Evolutionary conservation across 2,797 vertebrate genomes (phyloP).

Genomic region (Sparus aurata): DNA sequence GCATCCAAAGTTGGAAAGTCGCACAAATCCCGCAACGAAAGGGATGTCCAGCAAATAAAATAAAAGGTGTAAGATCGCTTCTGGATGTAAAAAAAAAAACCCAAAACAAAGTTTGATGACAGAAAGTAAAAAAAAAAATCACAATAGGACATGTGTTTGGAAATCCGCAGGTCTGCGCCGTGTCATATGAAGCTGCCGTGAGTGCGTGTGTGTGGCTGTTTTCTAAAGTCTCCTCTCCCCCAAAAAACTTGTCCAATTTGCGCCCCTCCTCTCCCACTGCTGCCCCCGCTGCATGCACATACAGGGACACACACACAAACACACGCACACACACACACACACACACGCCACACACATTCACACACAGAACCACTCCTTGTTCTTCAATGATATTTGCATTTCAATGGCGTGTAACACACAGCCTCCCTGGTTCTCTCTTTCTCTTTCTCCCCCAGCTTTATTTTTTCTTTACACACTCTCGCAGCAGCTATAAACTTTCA

Average conservation of each 20-base stretch:
- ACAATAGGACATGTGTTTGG: conserved; percentile 42
- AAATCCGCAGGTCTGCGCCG: conserved; percentile 74
- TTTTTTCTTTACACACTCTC: conserved; percentile 75
- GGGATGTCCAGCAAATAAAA: no score
- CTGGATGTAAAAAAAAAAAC: not conserved
- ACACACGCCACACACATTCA: conserved; percentile 61
- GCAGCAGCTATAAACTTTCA: conserved; percentile 77
- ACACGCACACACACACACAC: conserved; percentile 43
- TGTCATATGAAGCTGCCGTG: conserved; percentile 76
- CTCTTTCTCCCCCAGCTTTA: conserved; percentile 71
- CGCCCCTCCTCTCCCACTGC: conserved; percentile 82
- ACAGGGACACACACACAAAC: conserved; percentile 70
- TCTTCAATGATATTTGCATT: conserved; percentile 90
- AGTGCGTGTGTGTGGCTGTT: conserved; percentile 86
- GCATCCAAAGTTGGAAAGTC: conserved; percentile 50
- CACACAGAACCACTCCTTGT: conserved; percentile 89
- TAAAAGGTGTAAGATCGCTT: not conserved
- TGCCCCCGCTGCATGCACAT: conserved; percentile 79
- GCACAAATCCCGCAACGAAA: conserved; percentile 21
- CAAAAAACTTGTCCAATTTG: conserved; percentile 88
- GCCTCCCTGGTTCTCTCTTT: conserved; percentile 74
- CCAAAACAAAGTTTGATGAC: not conserved
- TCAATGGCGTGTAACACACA: conserved; percentile 89
- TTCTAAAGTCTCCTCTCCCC: conserved; percentile 87
- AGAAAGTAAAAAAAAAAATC: conserved; percentile 1